Conservation (phyloP, 1,140 invertebrate genomes). For the Zaprionus camerounensis region DNA sequence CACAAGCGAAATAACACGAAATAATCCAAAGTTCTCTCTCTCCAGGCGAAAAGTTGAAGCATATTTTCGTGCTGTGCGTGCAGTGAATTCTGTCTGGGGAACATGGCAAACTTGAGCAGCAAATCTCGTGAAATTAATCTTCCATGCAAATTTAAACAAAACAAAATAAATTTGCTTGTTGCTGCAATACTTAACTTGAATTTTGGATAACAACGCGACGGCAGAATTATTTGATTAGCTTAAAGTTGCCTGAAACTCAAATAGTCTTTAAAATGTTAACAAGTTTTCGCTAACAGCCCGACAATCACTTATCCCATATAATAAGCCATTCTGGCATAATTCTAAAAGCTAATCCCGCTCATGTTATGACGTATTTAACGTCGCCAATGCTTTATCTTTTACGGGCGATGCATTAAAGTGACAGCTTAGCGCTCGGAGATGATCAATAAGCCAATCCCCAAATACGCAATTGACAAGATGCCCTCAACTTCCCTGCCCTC, state of each 20-base stretch:
- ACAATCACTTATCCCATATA: background rate
- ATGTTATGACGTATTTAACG: slow-evolving; percentile 43
- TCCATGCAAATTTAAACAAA: background rate
- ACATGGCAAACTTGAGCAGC: background rate
- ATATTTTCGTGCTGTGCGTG: slow-evolving; percentile 10
- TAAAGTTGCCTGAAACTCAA: background rate
- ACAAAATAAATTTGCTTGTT: background rate
- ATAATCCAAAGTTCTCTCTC: slow-evolving; percentile 8
- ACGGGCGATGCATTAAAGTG: slow-evolving; percentile 56
- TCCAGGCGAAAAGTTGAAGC: slow-evolving; percentile 17
- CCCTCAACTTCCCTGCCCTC: background rate
- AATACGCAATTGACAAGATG: slow-evolving; percentile 57
- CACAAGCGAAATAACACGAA: slow-evolving; percentile 13
- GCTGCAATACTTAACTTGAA: background rate
- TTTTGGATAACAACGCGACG: background rate
- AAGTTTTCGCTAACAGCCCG: background rate
- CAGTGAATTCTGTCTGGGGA: background rate
- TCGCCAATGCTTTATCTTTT: slow-evolving; percentile 40
- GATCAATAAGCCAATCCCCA: slow-evolving; percentile 71
- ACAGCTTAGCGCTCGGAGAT: slow-evolving; percentile 56
- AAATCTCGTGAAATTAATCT: background rate
- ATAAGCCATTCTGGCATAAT: slow-evolving; percentile 12
- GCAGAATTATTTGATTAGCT: background rate
- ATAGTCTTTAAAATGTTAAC: background rate
- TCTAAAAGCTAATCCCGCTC: slow-evolving; percentile 60